phyloP scores from a whole-genome alignment of 2,797 vertebrate genomes.

The Tenualosa thibaudeaui region DNA sequence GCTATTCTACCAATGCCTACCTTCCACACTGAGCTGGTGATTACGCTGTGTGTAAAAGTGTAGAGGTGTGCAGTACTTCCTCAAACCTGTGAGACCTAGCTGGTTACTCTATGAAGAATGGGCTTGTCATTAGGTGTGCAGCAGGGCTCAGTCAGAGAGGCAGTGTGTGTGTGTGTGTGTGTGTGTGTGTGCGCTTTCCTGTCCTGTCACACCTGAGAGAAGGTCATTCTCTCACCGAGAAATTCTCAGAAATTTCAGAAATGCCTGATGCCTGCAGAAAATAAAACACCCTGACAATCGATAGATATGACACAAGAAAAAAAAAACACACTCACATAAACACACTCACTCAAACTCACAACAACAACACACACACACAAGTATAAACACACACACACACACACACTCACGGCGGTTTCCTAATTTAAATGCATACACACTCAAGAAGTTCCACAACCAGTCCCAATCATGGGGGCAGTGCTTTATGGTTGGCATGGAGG shows the following conservation, averaged over 20 bases:
- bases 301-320: slow-evolving; percentile 10
- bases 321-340: neutral
- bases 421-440: slow-evolving; percentile 16
- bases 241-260: slow-evolving; percentile 3
- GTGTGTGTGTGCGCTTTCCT: neutral
- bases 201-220: slow-evolving; percentile 18
- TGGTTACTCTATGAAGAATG: neutral
- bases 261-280: slow-evolving; percentile 4
- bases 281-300: slow-evolving; percentile 11
- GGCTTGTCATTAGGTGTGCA: neutral
- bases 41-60: neutral
- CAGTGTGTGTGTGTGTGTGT: neutral
- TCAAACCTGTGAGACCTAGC: neutral
- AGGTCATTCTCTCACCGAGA: neutral
- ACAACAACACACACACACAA: neutral
- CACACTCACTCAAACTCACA: neutral
- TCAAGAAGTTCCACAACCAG: neutral
- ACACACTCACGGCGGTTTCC: neutral
- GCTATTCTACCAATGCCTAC: neutral
- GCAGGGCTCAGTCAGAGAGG: neutral
- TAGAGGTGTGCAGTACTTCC: neutral
- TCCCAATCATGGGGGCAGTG: neutral
- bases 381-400: neutral
- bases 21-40: neutral
- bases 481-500: slow-evolving; percentile 2